Evolutionary conservation across 2,113 vertebrate species (phyloP).

Genomic region (Hepsetus odoe): DNA sequence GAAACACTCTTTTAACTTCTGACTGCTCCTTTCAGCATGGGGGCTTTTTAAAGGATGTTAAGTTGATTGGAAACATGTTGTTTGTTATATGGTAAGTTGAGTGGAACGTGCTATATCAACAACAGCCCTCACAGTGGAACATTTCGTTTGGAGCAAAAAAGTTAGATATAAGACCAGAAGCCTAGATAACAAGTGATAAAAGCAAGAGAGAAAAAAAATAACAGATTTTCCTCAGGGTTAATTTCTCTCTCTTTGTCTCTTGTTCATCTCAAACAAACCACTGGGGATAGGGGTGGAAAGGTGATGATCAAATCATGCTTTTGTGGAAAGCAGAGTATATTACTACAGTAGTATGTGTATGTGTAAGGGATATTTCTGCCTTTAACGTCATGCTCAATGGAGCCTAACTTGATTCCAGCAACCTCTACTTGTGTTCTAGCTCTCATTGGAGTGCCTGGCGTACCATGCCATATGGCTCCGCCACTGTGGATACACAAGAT

Average conservation of each 20-base stretch:
- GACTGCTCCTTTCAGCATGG: not conserved
- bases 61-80: not conserved
- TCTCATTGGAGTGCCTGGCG: not conserved
- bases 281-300: not conserved
- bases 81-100: not conserved
- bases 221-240: not conserved
- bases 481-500: conserved; percentile 18
- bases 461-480: conserved; percentile 5
- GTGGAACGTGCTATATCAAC: not conserved
- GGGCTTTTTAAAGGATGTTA: not conserved
- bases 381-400: not conserved
- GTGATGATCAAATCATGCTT: not conserved
- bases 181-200: not conserved
- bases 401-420: not conserved
- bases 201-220: not conserved
- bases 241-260: not conserved
- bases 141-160: not conserved
- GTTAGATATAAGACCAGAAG: not conserved
- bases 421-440: not conserved
- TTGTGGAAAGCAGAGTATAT: not conserved
- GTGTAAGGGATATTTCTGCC: not conserved
- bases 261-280: not conserved
- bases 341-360: not conserved
- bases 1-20: not conserved
- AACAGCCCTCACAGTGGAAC: not conserved